phyloP scores from a whole-genome alignment of 2,113 vertebrate genomes.

The Cygnus atratus region DNA sequence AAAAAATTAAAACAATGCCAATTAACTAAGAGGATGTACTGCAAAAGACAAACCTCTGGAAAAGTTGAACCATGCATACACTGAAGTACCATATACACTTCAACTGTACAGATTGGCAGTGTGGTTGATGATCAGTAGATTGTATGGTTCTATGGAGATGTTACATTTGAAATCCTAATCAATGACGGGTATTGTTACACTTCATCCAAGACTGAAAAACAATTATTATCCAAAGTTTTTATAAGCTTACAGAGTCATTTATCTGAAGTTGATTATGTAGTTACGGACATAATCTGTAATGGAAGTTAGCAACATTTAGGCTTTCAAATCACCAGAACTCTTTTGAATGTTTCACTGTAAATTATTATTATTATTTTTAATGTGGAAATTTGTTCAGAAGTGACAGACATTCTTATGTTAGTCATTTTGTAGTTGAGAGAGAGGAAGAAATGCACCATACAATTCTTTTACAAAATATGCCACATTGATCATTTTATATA shows the following conservation, averaged over 20 bases:
- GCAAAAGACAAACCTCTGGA: background rate
- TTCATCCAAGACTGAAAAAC: background rate
- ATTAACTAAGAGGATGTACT: background rate
- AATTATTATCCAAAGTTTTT: background rate
- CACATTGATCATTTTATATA: background rate
- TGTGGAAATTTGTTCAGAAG: background rate
- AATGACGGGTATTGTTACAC: background rate
- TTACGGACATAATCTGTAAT: background rate
- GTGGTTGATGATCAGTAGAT: background rate
- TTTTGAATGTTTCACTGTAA: background rate
- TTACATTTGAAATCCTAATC: background rate
- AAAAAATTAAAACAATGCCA: background rate
- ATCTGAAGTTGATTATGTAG: background rate
- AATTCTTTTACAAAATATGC: background rate
- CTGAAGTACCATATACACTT: background rate
- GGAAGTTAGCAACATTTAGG: background rate
- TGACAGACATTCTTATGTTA: background rate
- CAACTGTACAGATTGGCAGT: background rate
- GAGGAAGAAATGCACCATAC: background rate
- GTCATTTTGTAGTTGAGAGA: background rate
- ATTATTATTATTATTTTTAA: background rate
- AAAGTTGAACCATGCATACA: background rate
- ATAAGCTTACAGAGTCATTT: background rate
- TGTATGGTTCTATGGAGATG: background rate
- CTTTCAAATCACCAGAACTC: background rate